Base-by-base conservation (phyloP, 2,888 invertebrate genomes). In the Caenorhabditis doughertyi region DNA sequence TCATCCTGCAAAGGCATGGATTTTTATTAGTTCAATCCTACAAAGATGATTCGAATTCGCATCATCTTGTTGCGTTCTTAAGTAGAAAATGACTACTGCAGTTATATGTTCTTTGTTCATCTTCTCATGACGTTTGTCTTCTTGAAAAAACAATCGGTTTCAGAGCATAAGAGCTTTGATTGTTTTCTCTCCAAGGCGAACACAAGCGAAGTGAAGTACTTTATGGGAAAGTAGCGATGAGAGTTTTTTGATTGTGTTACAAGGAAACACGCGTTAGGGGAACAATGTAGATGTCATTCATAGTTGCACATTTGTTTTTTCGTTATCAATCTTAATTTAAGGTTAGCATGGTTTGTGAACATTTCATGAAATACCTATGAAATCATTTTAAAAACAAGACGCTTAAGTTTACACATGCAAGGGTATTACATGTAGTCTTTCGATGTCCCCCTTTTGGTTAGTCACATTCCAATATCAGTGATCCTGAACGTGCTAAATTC, bases 361-460 rank as follows among this genome's bases (percentile, higher is more conserved):
- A 60, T 32, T 44, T 25, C 8, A n/a, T 9, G n/a, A 47, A 47
- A 49, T 64, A 21, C 11, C 18, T 2, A 21, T 62, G 64, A 60
- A 42, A 13, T 60, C 60, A 60, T 64, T 47, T n/a, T 2, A 64
- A 47, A 47, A 64, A 64, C 64, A 64, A 27, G 21, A 16, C 39
- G 39, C 42, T 60, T 64, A 47, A 13, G 29, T 47, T 25, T 27
- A 47, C 21, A 21, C 23, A 62, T 27, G 60, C 21, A n/a, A 27
- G 32, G 42, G 21, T 23, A 23, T 60, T 42, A 42, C 13, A n/a
- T 44, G 39, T 44, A 25, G 44, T 42, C 21, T 44, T 44, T 18
- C 8, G 5, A 42, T 1, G 49, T 64, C 49, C 49, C 49, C 27
- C 18, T 11, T n/a, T 18, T 27, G 16, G 35, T 62, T 62, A 64